A percentile compares a stretch with the other conserved stretches of the same genome.
These are phyloP conservation scores for Orestias chungarensis DNA, from an alignment of 2,797 vertebrate genomes.

Conservation along the genomic window DNA sequence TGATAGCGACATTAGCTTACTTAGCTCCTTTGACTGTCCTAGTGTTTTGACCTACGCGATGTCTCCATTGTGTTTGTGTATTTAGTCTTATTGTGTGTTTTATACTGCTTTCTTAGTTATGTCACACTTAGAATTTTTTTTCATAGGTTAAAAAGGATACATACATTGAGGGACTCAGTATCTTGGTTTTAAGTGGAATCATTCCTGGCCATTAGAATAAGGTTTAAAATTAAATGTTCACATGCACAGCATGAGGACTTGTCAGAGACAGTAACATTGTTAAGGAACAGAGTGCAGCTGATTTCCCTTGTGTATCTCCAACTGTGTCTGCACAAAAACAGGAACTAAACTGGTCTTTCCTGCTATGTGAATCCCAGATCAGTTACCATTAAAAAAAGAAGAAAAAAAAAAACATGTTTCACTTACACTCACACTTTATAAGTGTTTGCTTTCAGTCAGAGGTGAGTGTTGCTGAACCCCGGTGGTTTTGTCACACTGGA, in stretches of 20 bases:
- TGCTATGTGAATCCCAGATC: slow-evolving; percentile 13
- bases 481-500: slow-evolving; percentile 24
- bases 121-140: no score
- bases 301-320: slow-evolving; percentile 24
- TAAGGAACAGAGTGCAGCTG: not conserved
- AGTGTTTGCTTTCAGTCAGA: slow-evolving; percentile 26
- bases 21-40: no score
- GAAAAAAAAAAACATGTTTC: slow-evolving; percentile 27
- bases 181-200: slow-evolving; percentile 5
- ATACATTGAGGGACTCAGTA: not conserved
- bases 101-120: no score
- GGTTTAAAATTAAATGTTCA: slow-evolving; percentile 1
- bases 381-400: slow-evolving; percentile 21
- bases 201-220: slow-evolving; percentile 13
- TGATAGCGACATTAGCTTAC: no score
- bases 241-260: not conserved
- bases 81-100: no score
- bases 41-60: no score
- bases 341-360: slow-evolving; percentile 18
- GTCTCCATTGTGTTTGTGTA: no score
- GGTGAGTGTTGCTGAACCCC: slow-evolving; percentile 16
- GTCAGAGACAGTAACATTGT: not conserved
- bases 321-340: slow-evolving; percentile 21
- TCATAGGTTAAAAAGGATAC: not conserved
- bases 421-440: not conserved